Conservation (phyloP, 2,888 invertebrate genomes). For the Caenorhabditis auriculariae region DNA sequence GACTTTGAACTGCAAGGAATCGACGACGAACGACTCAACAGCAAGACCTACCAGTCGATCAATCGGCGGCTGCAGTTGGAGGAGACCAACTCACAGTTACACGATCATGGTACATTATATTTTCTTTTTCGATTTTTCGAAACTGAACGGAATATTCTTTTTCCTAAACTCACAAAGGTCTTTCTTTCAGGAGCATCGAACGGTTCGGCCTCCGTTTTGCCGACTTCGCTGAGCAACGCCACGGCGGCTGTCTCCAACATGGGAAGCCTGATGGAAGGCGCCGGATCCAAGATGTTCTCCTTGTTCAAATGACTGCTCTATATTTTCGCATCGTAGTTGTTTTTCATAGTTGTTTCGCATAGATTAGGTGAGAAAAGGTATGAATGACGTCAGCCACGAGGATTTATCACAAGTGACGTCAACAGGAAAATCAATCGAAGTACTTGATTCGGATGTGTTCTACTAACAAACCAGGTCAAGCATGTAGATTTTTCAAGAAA, state of each 20-base stretch:
- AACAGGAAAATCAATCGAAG: too few relatives aligned
- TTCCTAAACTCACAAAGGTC: slow-evolving; percentile 1
- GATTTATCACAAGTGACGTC: too few relatives aligned
- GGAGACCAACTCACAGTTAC: slow-evolving; percentile 69
- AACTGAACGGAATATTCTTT: slow-evolving; percentile 7
- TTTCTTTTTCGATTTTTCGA: slow-evolving; percentile 6
- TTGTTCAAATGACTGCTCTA: slow-evolving; percentile 51
- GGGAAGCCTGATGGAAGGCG: slow-evolving; percentile 61
- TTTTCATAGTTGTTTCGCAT: neutral
- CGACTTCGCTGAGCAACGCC: slow-evolving; percentile 51
- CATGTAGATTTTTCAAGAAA: too few relatives aligned
- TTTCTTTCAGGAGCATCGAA: slow-evolving; percentile 25
- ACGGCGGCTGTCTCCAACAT: slow-evolving; percentile 59
- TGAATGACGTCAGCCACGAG: too few relatives aligned
- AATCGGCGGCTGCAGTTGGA: slow-evolving; percentile 92
- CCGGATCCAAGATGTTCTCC: slow-evolving; percentile 60
- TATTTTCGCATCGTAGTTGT: slow-evolving; percentile 3
- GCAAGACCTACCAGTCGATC: slow-evolving; percentile 80
- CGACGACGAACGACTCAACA: slow-evolving; percentile 92
- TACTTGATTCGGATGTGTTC: too few relatives aligned
- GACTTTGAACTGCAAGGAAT: slow-evolving; percentile 99
- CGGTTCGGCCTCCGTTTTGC: slow-evolving; percentile 33
- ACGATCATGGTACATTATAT: slow-evolving; percentile 3
- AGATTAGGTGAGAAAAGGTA: too few relatives aligned
- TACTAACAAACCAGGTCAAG: too few relatives aligned